Percentiles rank a stretch among this genome's conserved stretches.
These are phyloP conservation scores for Cyanoderma ruficeps DNA, from an alignment of 2,113 vertebrate genomes.

Conservation along the genomic window DNA sequence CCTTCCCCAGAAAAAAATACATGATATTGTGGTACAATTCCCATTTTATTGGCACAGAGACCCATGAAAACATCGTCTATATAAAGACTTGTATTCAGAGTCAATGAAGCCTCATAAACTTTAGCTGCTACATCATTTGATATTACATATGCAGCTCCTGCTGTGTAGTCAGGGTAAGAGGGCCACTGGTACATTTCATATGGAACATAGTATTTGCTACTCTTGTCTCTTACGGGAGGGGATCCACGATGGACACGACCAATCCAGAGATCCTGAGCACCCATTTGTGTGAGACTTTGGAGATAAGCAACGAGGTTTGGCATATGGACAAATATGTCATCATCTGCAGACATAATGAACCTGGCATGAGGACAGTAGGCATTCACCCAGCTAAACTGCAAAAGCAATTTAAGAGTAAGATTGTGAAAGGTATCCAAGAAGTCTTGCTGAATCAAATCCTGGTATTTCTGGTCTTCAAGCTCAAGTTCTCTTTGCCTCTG, in stretches of 20 bases:
- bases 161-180: constrained; percentile 92
- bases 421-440: constrained; percentile 94
- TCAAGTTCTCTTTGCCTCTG: constrained; percentile 72
- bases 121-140: constrained; percentile 86
- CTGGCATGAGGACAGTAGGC: constrained; percentile 84
- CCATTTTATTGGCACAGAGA: constrained; percentile 88
- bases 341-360: constrained; percentile 94
- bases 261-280: constrained; percentile 85
- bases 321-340: constrained; percentile 92
- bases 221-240: constrained; percentile 83
- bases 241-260: constrained; percentile 88
- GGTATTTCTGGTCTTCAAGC: constrained; percentile 75
- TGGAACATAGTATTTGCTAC: constrained; percentile 89
- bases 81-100: constrained; percentile 87
- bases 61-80: constrained; percentile 98
- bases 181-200: constrained; percentile 89
- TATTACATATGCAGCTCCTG: constrained; percentile 89
- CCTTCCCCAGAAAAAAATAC: constrained; percentile 90
- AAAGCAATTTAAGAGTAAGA: constrained; percentile 87
- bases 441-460: constrained; percentile 89
- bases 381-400: constrained; percentile 91
- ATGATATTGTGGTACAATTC: constrained; percentile 85
- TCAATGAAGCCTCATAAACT: constrained; percentile 84
- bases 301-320: constrained; percentile 90
- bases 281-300: constrained; percentile 70